Percentiles rank a stretch among this genome's conserved stretches.
Conservation (phyloP, 2,113 vertebrate species). For the Campylomormyrus tamandua region DNA sequence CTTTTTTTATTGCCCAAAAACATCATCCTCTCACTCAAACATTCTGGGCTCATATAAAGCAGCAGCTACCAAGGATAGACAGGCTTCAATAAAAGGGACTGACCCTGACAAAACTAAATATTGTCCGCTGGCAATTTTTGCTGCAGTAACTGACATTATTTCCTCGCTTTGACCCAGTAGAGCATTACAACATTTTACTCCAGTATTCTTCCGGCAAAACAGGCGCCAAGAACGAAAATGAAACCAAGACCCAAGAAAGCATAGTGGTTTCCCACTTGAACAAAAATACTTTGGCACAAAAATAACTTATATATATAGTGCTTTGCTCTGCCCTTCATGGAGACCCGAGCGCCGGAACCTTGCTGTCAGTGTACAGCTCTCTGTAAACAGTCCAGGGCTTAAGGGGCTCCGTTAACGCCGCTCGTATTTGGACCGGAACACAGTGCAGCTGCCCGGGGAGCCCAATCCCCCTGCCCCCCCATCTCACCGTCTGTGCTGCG, state of each 20-base stretch:
- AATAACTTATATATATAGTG: not conserved
- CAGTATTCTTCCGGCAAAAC: not conserved
- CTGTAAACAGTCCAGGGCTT: not conserved
- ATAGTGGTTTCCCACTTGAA: not conserved
- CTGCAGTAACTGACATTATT: not conserved
- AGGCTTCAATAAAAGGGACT: not conserved
- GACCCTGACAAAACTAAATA: not conserved
- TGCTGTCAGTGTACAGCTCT: not conserved
- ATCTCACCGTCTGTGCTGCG: not conserved
- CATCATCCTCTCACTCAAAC: not conserved
- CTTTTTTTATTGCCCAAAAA: not conserved
- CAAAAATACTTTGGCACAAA: constrained; percentile 3
- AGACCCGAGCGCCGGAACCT: not conserved
- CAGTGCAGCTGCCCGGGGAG: not conserved
- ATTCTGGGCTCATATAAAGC: not conserved
- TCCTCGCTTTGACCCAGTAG: not conserved
- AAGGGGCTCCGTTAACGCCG: not conserved
- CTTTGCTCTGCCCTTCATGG: not conserved
- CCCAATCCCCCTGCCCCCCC: not conserved
- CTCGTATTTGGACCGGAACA: not conserved
- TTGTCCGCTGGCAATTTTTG: not conserved
- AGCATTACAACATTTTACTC: not conserved
- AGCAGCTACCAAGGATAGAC: not conserved
- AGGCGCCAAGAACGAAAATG: not conserved
- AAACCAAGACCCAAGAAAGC: not conserved